These are phyloP conservation scores for Meganola albula DNA, from an alignment of 2,888 invertebrate species.

Conservation along the genomic window DNA sequence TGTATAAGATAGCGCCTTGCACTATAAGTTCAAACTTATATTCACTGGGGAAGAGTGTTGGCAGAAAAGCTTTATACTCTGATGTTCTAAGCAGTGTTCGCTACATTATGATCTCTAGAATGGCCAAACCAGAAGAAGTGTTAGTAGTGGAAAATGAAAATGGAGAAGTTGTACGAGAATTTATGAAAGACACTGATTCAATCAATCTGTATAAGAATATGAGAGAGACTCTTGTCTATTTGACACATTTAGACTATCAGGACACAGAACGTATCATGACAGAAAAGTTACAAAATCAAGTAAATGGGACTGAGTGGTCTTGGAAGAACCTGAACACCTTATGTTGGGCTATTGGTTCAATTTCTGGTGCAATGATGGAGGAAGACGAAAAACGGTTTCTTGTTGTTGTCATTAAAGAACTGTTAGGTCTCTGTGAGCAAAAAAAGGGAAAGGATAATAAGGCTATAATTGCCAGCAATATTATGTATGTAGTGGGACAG, in stretches of 20 bases:
- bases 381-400: conserved; percentile 99
- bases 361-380: conserved; percentile 99
- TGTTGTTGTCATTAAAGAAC: conserved; percentile 98
- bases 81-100: conserved; percentile 92
- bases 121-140: conserved; percentile 99
- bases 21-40: conserved; percentile 65
- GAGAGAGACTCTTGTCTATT: conserved; percentile 97
- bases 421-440: conserved; percentile 97
- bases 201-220: conserved; percentile 99
- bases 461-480: conserved; percentile 99
- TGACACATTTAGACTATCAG: conserved; percentile 98
- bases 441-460: conserved; percentile 99
- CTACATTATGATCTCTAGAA: conserved; percentile 98
- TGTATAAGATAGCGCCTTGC: conserved; percentile 93
- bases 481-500: conserved; percentile 99
- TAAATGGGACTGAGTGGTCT: conserved; percentile 99
- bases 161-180: conserved; percentile 98
- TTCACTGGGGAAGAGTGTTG: conserved; percentile 61
- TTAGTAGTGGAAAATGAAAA: conserved; percentile 99
- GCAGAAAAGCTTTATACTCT: conserved; percentile 85
- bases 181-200: conserved; percentile 99
- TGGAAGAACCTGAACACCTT: conserved; percentile 99
- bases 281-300: conserved; percentile 97
- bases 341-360: conserved; percentile 99
- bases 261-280: conserved; percentile 99